Conservation (phyloP, 1,140 invertebrate species). For the Marisa cornuarietis region DNA sequence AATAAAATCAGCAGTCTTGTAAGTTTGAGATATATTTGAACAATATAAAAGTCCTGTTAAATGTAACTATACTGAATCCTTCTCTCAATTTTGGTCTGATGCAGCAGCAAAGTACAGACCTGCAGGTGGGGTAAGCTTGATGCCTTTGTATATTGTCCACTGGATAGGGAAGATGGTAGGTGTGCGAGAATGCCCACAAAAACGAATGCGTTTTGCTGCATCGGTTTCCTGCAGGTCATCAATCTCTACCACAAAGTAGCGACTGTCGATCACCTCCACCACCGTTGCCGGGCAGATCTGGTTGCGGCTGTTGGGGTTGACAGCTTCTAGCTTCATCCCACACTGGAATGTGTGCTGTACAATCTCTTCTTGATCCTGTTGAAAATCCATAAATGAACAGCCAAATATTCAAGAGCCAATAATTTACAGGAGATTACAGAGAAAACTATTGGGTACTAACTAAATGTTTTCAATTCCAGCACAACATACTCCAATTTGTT, state of each 20-base stretch:
- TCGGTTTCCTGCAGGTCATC: conserved; percentile 42
- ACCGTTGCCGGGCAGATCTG: conserved; percentile 78
- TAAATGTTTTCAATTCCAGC: no score
- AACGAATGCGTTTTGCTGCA: conserved; percentile 29
- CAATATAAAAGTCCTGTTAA: no score
- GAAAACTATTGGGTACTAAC: no score
- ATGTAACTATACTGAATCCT: no score
- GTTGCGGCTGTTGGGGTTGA: conserved; percentile 74
- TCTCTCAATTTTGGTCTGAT: no score
- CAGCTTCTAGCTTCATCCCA: conserved; percentile 78
- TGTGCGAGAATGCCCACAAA: conserved; percentile 63
- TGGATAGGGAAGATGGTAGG: conserved; percentile 62
- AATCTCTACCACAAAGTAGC: conserved; percentile 76
- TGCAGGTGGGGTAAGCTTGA: conserved; percentile 55
- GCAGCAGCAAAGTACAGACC: conserved; percentile 46
- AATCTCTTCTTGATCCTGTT: conserved; percentile 55
- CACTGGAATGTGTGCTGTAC: conserved; percentile 69
- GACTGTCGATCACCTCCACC: conserved; percentile 73
- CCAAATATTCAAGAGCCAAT: no score
- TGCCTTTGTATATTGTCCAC: conserved; percentile 61
- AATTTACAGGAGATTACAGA: no score
- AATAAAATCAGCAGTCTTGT: background rate
- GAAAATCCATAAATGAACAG: no score
- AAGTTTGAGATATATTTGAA: no score
- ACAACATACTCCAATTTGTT: no score